These are phyloP conservation scores for Candoia aspera DNA, from an alignment of 2,113 vertebrate genomes.

Conservation along the genomic window DNA sequence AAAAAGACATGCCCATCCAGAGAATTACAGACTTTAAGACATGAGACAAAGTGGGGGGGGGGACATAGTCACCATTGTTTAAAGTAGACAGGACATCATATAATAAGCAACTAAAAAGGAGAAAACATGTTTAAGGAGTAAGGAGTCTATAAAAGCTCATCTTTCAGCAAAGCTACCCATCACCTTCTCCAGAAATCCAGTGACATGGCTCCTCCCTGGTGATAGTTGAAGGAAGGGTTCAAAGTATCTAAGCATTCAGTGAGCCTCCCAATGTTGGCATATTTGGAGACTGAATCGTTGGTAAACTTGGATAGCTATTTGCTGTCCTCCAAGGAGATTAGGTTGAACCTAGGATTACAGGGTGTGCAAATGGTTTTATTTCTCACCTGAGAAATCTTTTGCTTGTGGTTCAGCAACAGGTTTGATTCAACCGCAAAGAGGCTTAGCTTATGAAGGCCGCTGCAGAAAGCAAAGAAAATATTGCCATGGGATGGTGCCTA, in stretches of 20 bases:
- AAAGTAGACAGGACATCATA: not conserved
- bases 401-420: not conserved
- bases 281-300: constrained; percentile 46
- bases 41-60: not conserved
- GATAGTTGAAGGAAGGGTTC: not conserved
- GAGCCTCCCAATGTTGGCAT: not conserved
- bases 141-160: not conserved
- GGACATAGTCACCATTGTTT: not conserved
- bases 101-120: too few species aligned
- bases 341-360: not conserved
- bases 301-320: constrained; percentile 42
- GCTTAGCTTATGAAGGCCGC: not conserved
- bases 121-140: not conserved
- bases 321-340: not conserved
- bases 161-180: not conserved
- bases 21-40: not conserved
- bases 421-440: not conserved
- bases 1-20: too few species aligned
- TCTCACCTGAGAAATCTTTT: not conserved
- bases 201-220: not conserved
- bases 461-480: not conserved
- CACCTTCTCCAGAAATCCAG: not conserved
- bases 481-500: not conserved
- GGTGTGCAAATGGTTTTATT: not conserved
- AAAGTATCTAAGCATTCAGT: too few species aligned